Evolutionary conservation across 2,797 vertebrate genomes (phyloP).

Genomic region (Distichodus sexfasciatus): DNA sequence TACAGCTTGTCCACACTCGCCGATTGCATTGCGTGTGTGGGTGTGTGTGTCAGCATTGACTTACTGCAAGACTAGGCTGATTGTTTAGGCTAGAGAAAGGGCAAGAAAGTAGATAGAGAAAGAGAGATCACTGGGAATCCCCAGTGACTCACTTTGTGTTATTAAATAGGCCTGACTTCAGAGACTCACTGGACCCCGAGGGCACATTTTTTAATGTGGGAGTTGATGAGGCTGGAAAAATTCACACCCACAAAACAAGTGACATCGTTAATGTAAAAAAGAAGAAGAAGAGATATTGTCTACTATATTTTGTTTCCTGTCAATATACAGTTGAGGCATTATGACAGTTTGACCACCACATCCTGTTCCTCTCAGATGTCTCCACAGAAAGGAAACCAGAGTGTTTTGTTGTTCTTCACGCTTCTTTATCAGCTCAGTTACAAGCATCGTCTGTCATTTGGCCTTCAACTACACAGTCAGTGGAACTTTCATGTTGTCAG

Average conservation of each 20-base stretch:
- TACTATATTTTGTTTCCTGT: background rate
- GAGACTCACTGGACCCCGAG: conserved; percentile 15
- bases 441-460: too few species aligned
- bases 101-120: conserved; percentile 43
- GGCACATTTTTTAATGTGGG: conserved; percentile 31
- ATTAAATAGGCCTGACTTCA: conserved; percentile 42
- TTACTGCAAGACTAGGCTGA: conserved; percentile 58
- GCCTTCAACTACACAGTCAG: too few species aligned
- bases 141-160: conserved; percentile 54
- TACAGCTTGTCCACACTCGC: conserved; percentile 47
- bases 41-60: conserved; percentile 21
- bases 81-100: conserved; percentile 63
- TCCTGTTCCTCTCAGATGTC: conserved; percentile 25
- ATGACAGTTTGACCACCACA: conserved; percentile 20
- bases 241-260: background rate
- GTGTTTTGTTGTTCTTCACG: background rate
- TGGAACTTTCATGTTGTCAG: too few species aligned
- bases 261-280: too few species aligned
- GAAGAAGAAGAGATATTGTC: background rate
- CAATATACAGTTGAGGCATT: background rate
- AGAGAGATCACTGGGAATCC: conserved; percentile 38
- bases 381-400: conserved; percentile 7
- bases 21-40: conserved; percentile 13
- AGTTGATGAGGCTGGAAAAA: background rate
- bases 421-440: background rate